Conservation (phyloP, 2,888 invertebrate species). For the Peribatodes rhomboidaria region DNA sequence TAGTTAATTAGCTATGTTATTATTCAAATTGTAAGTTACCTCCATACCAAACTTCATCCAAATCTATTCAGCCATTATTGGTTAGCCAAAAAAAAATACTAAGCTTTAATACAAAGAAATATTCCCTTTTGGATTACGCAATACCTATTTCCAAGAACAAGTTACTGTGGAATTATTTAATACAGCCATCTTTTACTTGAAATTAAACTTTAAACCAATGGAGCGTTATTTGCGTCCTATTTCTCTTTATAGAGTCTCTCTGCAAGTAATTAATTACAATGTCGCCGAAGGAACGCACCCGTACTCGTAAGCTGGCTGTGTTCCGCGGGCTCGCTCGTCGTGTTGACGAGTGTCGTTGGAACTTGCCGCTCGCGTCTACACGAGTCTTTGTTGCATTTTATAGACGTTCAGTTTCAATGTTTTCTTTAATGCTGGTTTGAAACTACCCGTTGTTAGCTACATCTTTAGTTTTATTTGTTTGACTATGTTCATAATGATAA, state of each 20-base stretch:
- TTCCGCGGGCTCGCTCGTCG: not conserved
- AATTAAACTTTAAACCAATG: slow-evolving; percentile 8
- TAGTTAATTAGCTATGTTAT: too few species aligned
- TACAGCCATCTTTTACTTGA: not conserved
- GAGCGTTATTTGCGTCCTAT: not conserved
- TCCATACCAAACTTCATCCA: too few species aligned
- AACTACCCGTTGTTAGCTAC: too few species aligned
- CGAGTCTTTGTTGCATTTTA: not conserved
- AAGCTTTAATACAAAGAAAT: too few species aligned
- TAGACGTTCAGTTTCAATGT: not conserved
- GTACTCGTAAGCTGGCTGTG: too few species aligned
- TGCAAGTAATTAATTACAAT: not conserved
- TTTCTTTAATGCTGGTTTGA: not conserved
- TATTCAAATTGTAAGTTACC: too few species aligned
- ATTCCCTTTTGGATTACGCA: too few species aligned
- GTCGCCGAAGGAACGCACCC: not conserved
- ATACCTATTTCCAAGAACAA: too few species aligned
- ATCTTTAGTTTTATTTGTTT: too few species aligned
- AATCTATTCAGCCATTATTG: too few species aligned
- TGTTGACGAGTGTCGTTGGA: not conserved
- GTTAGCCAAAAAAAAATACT: too few species aligned
- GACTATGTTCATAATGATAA: too few species aligned
- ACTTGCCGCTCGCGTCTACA: not conserved
- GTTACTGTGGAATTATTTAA: not conserved
- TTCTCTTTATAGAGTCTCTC: not conserved